Percentiles rank a stretch among this genome's conserved stretches.
Conservation (phyloP, 2,888 invertebrate species). For the Pyrrhosoma nymphula region DNA sequence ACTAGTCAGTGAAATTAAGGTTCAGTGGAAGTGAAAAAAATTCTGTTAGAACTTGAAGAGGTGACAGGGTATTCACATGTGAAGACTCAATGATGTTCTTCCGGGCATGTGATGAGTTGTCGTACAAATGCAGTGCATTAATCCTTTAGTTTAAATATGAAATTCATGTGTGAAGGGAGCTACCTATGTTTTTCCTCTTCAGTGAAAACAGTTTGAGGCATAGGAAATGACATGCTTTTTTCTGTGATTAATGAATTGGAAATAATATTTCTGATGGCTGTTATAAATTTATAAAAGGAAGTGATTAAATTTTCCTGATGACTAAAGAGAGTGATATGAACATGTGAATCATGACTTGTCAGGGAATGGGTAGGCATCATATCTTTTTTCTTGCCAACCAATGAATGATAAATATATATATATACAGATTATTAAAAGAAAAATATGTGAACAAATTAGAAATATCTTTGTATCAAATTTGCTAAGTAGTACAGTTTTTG, state of each 20-base stretch:
- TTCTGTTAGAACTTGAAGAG: conserved; percentile 57
- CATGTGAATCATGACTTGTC: conserved; percentile 56
- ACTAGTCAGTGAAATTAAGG: conserved; percentile 45
- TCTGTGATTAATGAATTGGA: conserved; percentile 46
- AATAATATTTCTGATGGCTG: conserved; percentile 61
- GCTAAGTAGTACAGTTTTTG: conserved; percentile 66
- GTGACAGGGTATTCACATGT: conserved; percentile 56
- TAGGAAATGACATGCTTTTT: conserved; percentile 48
- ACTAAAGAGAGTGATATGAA: conserved; percentile 61
- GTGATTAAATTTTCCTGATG: conserved; percentile 56
- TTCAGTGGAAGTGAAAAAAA: background rate
- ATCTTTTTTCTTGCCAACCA: conserved; percentile 66
- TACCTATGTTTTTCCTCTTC: conserved; percentile 47
- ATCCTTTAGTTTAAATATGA: background rate
- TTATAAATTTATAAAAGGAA: conserved; percentile 57
- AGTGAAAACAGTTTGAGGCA: conserved; percentile 48
- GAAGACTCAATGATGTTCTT: conserved; percentile 37
- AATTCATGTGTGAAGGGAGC: conserved; percentile 4
- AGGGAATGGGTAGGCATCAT: conserved; percentile 65
- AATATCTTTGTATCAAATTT: conserved; percentile 61
- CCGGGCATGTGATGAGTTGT: conserved; percentile 47
- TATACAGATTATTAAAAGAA: background rate
- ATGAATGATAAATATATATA: conserved; percentile 44
- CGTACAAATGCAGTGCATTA: conserved; percentile 60
- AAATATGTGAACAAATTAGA: conserved; percentile 61